Evolutionary conservation across 2,888 invertebrate genomes (phyloP).

Genomic region (Morinoia aosen): DNA sequence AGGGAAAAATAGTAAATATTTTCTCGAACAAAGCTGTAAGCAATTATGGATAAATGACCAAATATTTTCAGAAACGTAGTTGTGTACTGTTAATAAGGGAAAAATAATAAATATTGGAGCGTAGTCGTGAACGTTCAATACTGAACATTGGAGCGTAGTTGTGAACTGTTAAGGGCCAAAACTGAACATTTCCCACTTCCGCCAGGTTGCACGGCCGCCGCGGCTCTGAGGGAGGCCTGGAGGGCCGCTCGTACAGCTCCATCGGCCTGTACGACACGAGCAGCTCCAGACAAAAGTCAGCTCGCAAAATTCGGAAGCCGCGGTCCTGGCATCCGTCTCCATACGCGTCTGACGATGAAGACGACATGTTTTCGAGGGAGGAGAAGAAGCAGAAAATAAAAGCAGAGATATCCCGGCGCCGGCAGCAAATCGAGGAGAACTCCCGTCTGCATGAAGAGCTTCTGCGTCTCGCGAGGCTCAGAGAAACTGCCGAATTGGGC

Average conservation of each 20-base stretch:
- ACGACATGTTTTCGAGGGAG: conserved; percentile 74
- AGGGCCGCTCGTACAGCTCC: conserved; percentile 35
- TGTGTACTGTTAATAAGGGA: too few relatives aligned
- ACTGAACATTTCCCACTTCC: not conserved
- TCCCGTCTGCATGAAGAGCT: conserved; percentile 75
- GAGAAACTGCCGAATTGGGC: conserved; percentile 71
- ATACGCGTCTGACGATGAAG: conserved; percentile 73
- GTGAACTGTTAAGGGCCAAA: too few relatives aligned
- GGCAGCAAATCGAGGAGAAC: conserved; percentile 76
- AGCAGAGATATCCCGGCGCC: conserved; percentile 77
- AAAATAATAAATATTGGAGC: too few relatives aligned
- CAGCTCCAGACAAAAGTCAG: conserved; percentile 57
- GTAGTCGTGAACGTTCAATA: too few relatives aligned
- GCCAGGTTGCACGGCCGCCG: conserved; percentile 54
- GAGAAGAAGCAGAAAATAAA: conserved; percentile 76
- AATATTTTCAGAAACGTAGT: too few relatives aligned
- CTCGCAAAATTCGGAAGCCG: conserved; percentile 69
- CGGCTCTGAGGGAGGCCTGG: conserved; percentile 62
- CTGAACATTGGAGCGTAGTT: too few relatives aligned
- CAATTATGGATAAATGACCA: too few relatives aligned
- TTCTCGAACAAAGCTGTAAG: too few relatives aligned
- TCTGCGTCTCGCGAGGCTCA: conserved; percentile 72
- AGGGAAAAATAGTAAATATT: too few relatives aligned
- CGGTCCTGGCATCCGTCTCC: conserved; percentile 75
- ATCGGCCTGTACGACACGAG: conserved; percentile 61